Conservation (phyloP, 1,140 invertebrate species). For the Coptotermes formosanus region DNA sequence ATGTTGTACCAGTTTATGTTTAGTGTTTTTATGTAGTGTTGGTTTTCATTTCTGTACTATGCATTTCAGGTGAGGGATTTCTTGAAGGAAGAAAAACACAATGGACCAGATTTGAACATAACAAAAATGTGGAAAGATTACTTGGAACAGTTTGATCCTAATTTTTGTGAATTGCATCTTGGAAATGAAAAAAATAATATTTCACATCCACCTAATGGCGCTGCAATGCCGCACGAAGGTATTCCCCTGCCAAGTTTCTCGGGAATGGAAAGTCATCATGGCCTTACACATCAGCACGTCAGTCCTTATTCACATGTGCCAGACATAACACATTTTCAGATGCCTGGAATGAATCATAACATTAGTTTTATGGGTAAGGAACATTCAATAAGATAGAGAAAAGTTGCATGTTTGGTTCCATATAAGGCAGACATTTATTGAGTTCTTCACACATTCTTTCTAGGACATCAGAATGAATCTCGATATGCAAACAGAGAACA, state of each 20-base stretch:
- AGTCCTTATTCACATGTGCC: not conserved
- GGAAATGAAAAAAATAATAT: conserved; percentile 12
- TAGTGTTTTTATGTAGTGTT: not conserved
- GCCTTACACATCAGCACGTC: not conserved
- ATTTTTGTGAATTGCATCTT: conserved; percentile 37
- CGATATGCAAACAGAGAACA: not conserved
- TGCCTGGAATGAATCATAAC: not conserved
- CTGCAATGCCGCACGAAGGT: not conserved
- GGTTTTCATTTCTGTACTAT: not conserved
- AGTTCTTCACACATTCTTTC: not conserved
- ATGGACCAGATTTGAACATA: conserved; percentile 56
- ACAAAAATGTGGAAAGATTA: conserved; percentile 59
- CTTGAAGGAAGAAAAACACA: conserved; percentile 41
- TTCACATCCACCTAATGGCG: not conserved
- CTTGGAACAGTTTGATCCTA: conserved; percentile 54
- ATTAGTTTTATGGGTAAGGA: not conserved
- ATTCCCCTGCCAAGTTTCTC: not conserved
- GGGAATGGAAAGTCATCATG: not conserved
- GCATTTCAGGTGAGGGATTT: conserved; percentile 37
- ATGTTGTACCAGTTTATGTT: not conserved
- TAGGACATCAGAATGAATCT: not conserved
- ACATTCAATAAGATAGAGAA: not conserved
- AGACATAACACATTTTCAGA: conserved; percentile 10
- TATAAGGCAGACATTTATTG: not conserved
- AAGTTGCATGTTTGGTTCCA: not conserved